Conservation (phyloP, 2,888 invertebrate genomes). For the Amphiduros pacificus region DNA sequence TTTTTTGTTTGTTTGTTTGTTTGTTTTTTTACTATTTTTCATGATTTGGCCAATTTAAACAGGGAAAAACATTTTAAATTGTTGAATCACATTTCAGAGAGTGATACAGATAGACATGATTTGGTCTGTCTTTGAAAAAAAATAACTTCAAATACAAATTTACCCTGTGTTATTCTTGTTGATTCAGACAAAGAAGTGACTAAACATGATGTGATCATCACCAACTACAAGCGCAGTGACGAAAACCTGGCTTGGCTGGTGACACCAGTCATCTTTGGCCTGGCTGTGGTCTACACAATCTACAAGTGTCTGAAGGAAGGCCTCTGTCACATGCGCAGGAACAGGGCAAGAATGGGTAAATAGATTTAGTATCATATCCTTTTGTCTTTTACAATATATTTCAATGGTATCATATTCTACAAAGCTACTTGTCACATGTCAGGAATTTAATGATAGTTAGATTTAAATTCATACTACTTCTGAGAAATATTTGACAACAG, state of each 20-base stretch:
- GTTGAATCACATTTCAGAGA: too few relatives aligned
- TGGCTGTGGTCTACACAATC: constrained; percentile 9
- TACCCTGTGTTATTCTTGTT: neutral
- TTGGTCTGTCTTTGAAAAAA: neutral
- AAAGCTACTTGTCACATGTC: too few relatives aligned
- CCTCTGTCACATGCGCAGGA: constrained; percentile 5
- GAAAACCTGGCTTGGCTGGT: constrained; percentile 15
- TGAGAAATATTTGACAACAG: too few relatives aligned
- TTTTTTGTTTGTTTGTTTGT: too few relatives aligned
- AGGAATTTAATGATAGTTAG: too few relatives aligned
- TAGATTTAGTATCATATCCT: neutral
- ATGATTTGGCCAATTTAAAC: too few relatives aligned
- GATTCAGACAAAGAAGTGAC: neutral
- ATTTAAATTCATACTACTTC: too few relatives aligned
- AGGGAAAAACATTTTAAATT: too few relatives aligned
- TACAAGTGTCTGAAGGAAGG: constrained; percentile 20
- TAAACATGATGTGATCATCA: constrained; percentile 2
- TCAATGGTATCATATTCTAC: too few relatives aligned
- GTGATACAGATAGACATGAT: too few relatives aligned
- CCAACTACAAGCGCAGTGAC: neutral
- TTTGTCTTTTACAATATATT: neutral
- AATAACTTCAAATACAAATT: neutral
- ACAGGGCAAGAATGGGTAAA: neutral
- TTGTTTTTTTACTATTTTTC: too few relatives aligned
- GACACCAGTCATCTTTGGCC: constrained; percentile 12